phyloP scores from a whole-genome alignment of 2,797 vertebrate species.

The Tenualosa ilisha region DNA sequence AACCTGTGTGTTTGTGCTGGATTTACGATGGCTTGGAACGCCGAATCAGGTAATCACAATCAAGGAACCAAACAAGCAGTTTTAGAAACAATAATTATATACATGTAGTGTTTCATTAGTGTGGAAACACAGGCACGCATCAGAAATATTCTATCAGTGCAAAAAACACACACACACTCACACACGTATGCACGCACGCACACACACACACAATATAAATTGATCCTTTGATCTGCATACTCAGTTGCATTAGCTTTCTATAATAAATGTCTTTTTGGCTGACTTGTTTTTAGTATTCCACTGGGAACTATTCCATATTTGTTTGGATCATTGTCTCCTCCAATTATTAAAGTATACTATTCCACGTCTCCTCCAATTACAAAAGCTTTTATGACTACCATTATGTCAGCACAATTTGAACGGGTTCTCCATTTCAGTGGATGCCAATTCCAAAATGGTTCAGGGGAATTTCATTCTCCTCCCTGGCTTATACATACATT shows the following conservation, averaged over 20 bases:
- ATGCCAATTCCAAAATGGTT: neutral
- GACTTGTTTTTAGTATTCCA: neutral
- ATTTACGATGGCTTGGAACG: no score
- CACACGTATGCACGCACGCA: neutral
- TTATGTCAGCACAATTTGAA: constrained; percentile 11
- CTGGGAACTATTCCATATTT: neutral
- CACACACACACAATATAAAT: neutral
- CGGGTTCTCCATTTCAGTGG: neutral
- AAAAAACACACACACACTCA: neutral
- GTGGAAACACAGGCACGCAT: neutral
- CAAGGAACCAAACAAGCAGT: no score
- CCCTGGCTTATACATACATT: neutral
- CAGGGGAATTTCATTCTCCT: neutral
- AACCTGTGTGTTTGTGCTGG: no score
- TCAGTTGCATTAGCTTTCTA: neutral
- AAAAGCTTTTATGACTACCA: neutral
- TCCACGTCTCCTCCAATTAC: neutral
- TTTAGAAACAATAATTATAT: no score
- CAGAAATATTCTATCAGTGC: no score
- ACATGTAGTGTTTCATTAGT: no score
- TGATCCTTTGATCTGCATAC: neutral
- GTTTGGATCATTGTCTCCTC: constrained; percentile 17
- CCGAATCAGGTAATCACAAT: no score
- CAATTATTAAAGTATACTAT: neutral
- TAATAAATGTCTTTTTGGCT: neutral